Evolutionary conservation across 1,140 invertebrate genomes (phyloP), one percentile per base, ranked within the genome.

Genomic region (Nomia melanderi): DNA sequence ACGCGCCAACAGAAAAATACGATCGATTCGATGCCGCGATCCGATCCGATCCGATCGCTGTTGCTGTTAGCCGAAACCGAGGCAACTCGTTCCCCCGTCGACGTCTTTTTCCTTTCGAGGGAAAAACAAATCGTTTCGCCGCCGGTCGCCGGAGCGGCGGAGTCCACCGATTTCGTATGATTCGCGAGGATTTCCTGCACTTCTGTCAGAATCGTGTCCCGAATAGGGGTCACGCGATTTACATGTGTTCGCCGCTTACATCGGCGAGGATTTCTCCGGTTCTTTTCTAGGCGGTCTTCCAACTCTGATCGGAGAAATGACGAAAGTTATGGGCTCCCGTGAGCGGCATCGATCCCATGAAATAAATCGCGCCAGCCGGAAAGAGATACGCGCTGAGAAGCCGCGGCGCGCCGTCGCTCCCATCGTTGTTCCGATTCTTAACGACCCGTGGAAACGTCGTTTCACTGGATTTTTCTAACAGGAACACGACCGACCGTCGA

Each of bases 201-300:
- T 80, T 80, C 72, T 66, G 77, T 66, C 54, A 36, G 73, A 83
- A 62, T 84, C 77, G 72, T 77, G 81, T 83, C 67, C 69, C 64
- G 79, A 84, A 85, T 85, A 76, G 82, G 79, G 83, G 83, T 85
- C 83, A 85, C 74, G 25, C 71, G 82, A 85, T 85, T 85, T 85
- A 84, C 83, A 85, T 85, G 83, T 67, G 79, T 77, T 83, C 70
- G 73, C 81, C 73, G 25, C 64, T 75, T 63, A 57, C 69, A 75
- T 74, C 75, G 65, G 77, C 33, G 82, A 64, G 79, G 20, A 85
- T 85, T 84, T 85, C 83, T 81, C 83, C 78, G 59, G 12, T 78
- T 85, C 78, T 84, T 81, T 84, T 84, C 82, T 84, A 84, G 82
- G 73, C 80, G 81, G 81, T 84, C 82, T 72, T 65, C 59, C 72